Percentiles rank a stretch among this genome's conserved stretches.
Conservation (phyloP, 2,888 invertebrate genomes). For the Meganola albula region DNA sequence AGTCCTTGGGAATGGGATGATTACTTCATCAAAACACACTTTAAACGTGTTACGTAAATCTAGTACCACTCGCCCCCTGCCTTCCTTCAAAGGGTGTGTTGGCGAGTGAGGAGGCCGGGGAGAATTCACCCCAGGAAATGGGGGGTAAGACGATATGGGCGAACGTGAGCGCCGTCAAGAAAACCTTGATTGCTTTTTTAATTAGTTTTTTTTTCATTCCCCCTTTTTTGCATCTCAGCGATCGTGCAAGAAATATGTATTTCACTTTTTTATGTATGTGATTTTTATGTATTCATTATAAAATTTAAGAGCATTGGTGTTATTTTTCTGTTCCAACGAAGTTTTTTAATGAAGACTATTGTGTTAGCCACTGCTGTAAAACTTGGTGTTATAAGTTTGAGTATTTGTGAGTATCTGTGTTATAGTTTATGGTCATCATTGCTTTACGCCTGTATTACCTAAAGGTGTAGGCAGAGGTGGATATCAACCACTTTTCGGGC, state of each 20-base stretch:
- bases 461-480: no score
- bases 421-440: no score
- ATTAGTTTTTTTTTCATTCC: conserved; percentile 75
- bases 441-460: no score
- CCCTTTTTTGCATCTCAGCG: conserved; percentile 71
- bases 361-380: no score
- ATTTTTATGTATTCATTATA: conserved; percentile 46
- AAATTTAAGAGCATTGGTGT: no score
- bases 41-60: conserved; percentile 79
- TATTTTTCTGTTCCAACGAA: no score
- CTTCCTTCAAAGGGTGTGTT: conserved; percentile 62
- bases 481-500: no score
- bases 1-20: conserved; percentile 76
- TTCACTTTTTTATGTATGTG: conserved; percentile 42
- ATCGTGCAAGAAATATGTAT: conserved; percentile 72
- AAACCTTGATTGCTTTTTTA: conserved; percentile 79
- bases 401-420: no score
- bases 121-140: conserved; percentile 51
- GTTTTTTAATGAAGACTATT: no score
- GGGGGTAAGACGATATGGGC: conserved; percentile 78
- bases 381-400: no score
- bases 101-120: conserved; percentile 36
- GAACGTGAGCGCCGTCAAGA: conserved; percentile 79
- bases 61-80: conserved; percentile 63
- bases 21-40: conserved; percentile 79